phyloP scores from a whole-genome alignment of 2,113 vertebrate species.

The Apodemus speciosus region DNA sequence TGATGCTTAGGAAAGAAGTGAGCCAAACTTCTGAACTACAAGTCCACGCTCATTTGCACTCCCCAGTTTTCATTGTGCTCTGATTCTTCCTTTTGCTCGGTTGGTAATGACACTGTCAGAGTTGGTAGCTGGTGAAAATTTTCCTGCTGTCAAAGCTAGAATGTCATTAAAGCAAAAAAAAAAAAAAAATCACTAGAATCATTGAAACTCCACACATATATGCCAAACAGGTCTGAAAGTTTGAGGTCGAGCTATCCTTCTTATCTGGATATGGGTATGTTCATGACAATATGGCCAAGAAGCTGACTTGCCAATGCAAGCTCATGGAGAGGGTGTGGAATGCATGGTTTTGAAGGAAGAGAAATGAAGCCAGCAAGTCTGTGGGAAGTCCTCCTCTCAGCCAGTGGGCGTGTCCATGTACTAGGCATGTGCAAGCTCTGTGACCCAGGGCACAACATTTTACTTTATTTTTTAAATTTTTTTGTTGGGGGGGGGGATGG shows the following conservation, averaged over 20 bases:
- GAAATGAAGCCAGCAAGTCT: neutral
- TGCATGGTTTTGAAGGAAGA: neutral
- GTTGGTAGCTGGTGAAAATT: conserved; percentile 10
- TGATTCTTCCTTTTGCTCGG: conserved; percentile 31
- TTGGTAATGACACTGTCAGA: neutral
- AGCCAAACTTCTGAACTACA: conserved; percentile 59
- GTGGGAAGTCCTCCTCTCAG: neutral
- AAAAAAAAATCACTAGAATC: neutral
- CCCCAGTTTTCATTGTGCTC: conserved; percentile 30
- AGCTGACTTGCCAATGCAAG: neutral
- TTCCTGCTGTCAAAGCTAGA: neutral
- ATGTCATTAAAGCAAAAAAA: neutral
- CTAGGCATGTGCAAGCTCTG: too few species aligned
- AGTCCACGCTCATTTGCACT: conserved; percentile 27
- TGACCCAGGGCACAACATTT: neutral
- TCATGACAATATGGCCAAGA: neutral
- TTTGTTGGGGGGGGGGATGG: neutral
- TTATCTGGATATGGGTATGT: neutral
- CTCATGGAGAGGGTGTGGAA: neutral
- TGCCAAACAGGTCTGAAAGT: neutral
- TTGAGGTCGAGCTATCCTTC: neutral
- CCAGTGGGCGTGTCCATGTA: neutral
- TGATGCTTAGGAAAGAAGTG: conserved; percentile 77
- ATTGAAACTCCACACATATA: conserved; percentile 14
- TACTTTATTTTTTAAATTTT: neutral